A percentile compares a stretch with the other conserved stretches of the same genome.
Evolutionary conservation across 2,113 vertebrate genomes (phyloP).

Genomic region (Actenoides lindsayi): DNA sequence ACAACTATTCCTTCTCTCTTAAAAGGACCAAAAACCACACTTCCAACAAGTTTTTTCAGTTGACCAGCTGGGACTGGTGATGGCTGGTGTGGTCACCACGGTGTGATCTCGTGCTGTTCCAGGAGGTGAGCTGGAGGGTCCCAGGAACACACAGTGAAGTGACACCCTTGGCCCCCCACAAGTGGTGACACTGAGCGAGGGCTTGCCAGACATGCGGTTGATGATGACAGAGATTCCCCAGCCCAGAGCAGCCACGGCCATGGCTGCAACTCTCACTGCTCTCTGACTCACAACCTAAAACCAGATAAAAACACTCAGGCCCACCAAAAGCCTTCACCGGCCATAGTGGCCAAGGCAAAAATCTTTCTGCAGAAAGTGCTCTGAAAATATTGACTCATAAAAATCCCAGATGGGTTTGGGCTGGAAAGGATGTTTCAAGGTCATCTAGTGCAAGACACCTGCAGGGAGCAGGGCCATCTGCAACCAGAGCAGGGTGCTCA

Average conservation of each 20-base stretch:
- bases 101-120: rapidly evolving
- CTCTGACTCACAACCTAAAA: background rate
- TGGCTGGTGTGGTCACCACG: background rate
- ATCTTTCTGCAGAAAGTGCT: background rate
- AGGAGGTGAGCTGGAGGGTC: background rate
- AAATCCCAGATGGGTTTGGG: background rate
- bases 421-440: background rate
- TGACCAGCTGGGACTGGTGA: background rate
- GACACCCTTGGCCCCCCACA: rapidly evolving
- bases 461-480: background rate
- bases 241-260: background rate
- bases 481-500: background rate
- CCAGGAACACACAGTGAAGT: rapidly evolving
- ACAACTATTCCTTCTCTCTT: rapidly evolving
- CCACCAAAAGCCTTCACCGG: background rate
- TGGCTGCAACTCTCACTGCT: rapidly evolving
- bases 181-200: rapidly evolving
- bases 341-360: background rate
- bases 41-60: background rate
- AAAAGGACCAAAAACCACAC: rapidly evolving
- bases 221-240: background rate
- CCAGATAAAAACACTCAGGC: background rate
- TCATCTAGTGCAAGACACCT: background rate
- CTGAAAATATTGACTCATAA: background rate
- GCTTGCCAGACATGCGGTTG: rapidly evolving